phyloP scores from a whole-genome alignment of 2,797 vertebrate species.

The Nannoperca australis region DNA sequence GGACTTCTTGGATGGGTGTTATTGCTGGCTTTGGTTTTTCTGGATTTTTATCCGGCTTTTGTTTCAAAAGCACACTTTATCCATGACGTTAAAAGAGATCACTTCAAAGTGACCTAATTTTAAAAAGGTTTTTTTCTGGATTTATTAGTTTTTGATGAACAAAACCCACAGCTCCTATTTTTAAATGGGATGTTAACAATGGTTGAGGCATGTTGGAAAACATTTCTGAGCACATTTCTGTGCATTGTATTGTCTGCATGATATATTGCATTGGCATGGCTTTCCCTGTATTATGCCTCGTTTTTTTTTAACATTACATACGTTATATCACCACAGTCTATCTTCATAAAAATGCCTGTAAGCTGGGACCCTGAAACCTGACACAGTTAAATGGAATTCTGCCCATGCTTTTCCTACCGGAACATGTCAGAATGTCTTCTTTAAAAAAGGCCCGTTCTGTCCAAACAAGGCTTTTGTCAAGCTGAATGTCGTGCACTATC shows the following conservation, averaged over 20 bases:
- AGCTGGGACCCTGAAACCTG: background rate
- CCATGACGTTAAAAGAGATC: background rate
- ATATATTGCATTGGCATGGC: background rate
- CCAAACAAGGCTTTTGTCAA: conserved; percentile 27
- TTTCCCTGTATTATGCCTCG: background rate
- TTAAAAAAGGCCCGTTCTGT: background rate
- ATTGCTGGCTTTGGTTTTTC: background rate
- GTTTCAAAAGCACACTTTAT: conserved; percentile 6
- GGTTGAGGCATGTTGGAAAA: background rate
- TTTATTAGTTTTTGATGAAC: background rate
- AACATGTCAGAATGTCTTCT: background rate
- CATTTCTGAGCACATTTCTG: background rate
- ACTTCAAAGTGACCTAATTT: background rate
- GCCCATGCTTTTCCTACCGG: background rate
- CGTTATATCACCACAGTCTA: background rate
- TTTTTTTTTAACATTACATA: background rate
- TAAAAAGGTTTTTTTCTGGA: background rate
- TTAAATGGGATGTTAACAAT: conserved; percentile 1
- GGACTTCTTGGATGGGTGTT: background rate
- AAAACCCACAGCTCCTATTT: background rate
- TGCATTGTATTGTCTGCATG: background rate
- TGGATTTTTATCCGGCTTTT: background rate
- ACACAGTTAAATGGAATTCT: conserved; percentile 13
- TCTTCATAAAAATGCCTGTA: background rate
- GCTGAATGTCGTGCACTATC: conserved; percentile 16